Evolutionary conservation across 2,888 invertebrate genomes (phyloP).

Genomic region (Rhimphoctona megacephalus): DNA sequence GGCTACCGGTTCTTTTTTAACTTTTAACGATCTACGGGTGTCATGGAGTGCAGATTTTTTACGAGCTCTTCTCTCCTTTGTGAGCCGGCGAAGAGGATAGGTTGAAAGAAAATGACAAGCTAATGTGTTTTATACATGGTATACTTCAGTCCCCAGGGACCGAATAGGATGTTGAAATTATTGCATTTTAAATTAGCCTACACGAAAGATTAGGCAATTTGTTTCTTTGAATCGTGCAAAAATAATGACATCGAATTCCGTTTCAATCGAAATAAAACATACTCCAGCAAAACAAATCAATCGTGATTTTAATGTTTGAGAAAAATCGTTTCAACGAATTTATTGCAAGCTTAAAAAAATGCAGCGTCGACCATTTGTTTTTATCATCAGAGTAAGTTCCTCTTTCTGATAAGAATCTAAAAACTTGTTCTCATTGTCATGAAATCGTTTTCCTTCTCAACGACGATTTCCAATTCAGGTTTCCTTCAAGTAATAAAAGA

Average conservation of each 20-base stretch:
- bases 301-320: neutral
- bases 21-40: slow-evolving; percentile 66
- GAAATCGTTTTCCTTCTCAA: neutral
- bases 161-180: slow-evolving; percentile 35
- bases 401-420: neutral
- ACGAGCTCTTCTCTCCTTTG: slow-evolving; percentile 45
- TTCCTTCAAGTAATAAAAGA: neutral
- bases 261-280: neutral
- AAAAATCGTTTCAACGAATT: neutral
- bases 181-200: slow-evolving; percentile 10
- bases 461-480: neutral
- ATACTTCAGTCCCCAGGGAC: slow-evolving; percentile 6
- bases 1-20: slow-evolving; percentile 64
- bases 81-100: neutral
- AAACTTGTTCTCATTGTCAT: slow-evolving; percentile 8
- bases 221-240: neutral
- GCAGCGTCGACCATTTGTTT: neutral
- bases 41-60: slow-evolving; percentile 57
- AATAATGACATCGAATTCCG: neutral
- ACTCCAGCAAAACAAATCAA: neutral
- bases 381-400: neutral
- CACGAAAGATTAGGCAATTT: slow-evolving; percentile 18
- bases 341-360: neutral
- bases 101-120: slow-evolving; percentile 51
- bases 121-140: slow-evolving; percentile 46